A percentile compares a stretch with the other conserved stretches of the same genome.
phyloP scores from a whole-genome alignment of 2,113 vertebrate genomes.

The Coptodon rendalli region DNA sequence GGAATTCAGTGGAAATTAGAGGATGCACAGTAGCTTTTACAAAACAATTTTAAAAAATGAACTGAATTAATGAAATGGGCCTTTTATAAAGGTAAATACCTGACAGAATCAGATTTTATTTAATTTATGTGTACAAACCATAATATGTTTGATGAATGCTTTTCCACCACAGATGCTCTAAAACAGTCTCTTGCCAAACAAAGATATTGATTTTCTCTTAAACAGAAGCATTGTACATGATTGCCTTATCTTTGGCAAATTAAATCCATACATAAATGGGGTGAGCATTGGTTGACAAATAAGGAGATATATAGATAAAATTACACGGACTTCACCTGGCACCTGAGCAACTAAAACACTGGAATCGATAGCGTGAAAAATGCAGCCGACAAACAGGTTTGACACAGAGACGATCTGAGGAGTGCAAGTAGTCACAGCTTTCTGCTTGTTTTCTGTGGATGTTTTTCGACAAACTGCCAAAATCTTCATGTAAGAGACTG shows the following conservation, averaged over 20 bases:
- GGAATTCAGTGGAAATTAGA: not conserved
- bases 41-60: rapidly evolving
- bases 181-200: not conserved
- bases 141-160: not conserved
- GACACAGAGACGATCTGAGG: too few species aligned
- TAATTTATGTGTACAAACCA: not conserved
- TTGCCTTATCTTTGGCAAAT: not conserved
- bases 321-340: not conserved
- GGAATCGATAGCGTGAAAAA: too few species aligned
- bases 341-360: not conserved
- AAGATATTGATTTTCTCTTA: not conserved
- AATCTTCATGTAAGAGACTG: too few species aligned
- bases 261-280: not conserved
- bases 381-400: too few species aligned
- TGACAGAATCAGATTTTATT: not conserved
- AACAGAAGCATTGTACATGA: not conserved
- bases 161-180: not conserved
- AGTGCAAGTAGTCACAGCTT: too few species aligned
- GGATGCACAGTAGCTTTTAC: not conserved
- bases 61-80: not conserved
- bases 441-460: too few species aligned
- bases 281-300: not conserved
- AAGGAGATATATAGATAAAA: not conserved
- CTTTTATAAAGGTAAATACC: not conserved
- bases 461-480: too few species aligned